Evolutionary conservation across 2,888 invertebrate genomes (phyloP).

Genomic region (Crematogaster levior): DNA sequence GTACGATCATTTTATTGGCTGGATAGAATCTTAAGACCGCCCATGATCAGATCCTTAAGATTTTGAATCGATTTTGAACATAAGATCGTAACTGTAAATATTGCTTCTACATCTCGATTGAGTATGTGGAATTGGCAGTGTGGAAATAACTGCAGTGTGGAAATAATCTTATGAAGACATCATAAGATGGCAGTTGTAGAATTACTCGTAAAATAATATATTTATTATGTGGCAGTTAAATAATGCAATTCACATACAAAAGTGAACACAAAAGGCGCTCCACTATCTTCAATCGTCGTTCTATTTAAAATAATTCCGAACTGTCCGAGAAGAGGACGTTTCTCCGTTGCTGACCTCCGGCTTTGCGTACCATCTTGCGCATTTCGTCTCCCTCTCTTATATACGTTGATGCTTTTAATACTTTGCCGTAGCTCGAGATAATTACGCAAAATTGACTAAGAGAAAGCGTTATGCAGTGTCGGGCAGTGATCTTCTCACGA

Average conservation of each 20-base stretch:
- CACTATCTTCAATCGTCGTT: background rate
- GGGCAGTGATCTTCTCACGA: slow-evolving; percentile 38
- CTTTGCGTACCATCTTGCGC: background rate
- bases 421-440: slow-evolving; percentile 39
- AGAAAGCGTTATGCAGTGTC: slow-evolving; percentile 57
- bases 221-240: slow-evolving; percentile 51
- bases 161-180: background rate
- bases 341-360: background rate
- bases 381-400: background rate
- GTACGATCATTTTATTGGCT: background rate
- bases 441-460: slow-evolving; percentile 65
- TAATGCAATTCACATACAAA: slow-evolving; percentile 21
- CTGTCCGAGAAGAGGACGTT: background rate
- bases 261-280: slow-evolving; percentile 38
- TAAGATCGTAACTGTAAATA: background rate
- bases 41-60: background rate
- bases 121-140: slow-evolving; percentile 35
- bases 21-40: background rate
- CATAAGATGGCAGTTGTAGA: background rate
- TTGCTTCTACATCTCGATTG: background rate
- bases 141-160: slow-evolving; percentile 41
- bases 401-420: slow-evolving; percentile 42
- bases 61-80: background rate
- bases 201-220: slow-evolving; percentile 18
- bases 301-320: background rate